Conservation (phyloP, 2,113 vertebrate genomes). For the Coregonus clupeaformis region DNA sequence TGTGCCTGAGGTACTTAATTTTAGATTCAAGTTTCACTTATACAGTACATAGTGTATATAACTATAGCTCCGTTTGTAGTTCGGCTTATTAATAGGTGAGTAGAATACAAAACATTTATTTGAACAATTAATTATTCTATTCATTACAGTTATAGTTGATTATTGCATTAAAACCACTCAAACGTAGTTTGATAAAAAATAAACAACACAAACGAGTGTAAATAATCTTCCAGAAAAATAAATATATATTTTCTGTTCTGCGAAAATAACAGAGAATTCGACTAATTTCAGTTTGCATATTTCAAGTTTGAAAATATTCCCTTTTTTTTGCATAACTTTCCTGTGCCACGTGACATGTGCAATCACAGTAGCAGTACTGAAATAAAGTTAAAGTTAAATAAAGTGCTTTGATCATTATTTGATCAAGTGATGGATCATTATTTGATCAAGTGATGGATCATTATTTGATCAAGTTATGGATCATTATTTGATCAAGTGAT, state of each 20-base stretch:
- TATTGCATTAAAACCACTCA: slow-evolving; percentile 5
- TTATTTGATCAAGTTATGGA: too few species aligned
- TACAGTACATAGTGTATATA: neutral
- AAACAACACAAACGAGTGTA: neutral
- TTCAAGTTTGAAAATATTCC: slow-evolving; percentile 55
- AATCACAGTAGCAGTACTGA: slow-evolving; percentile 26
- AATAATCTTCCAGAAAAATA: neutral
- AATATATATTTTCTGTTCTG: slow-evolving; percentile 2
- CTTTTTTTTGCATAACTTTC: slow-evolving; percentile 29
- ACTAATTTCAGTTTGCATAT: slow-evolving; percentile 21
- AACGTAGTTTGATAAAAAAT: slow-evolving; percentile 11
- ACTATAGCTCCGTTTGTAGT: slow-evolving; percentile 6
- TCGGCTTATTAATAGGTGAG: neutral
- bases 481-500: too few species aligned
- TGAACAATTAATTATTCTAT: slow-evolving; percentile 13
- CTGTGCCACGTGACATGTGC: slow-evolving; percentile 1
- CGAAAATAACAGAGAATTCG: slow-evolving; percentile 2
- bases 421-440: too few species aligned
- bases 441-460: neutral
- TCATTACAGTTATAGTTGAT: slow-evolving; percentile 12
- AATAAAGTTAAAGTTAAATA: too few species aligned
- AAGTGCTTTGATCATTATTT: slow-evolving; percentile 51
- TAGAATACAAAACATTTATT: slow-evolving; percentile 11
- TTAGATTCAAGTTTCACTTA: neutral
- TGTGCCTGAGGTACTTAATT: slow-evolving; percentile 12